Percentiles rank a stretch among this genome's conserved stretches.
Evolutionary conservation across 2,113 vertebrate genomes (phyloP).

Genomic region (Delphinapterus leucas): DNA sequence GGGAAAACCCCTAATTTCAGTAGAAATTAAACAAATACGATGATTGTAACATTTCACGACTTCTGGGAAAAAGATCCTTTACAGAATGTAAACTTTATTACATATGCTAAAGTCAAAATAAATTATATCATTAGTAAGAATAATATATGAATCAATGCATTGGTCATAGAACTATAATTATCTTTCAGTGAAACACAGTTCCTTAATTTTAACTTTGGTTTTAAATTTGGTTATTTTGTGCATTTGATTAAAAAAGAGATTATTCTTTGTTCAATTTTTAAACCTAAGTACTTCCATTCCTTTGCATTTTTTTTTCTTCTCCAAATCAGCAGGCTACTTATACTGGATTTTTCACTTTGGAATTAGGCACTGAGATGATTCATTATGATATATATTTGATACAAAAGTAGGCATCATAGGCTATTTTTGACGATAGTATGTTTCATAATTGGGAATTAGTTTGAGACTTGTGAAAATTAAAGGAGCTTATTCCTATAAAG

Average conservation of each 20-base stretch:
- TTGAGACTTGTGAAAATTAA: conserved; percentile 12
- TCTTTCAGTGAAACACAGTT: background rate
- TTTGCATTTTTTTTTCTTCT: background rate
- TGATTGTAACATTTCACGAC: background rate
- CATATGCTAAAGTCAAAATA: background rate
- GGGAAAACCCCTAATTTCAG: background rate
- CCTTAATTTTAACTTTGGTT: background rate
- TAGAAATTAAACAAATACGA: background rate
- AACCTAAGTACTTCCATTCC: background rate
- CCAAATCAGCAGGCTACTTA: background rate
- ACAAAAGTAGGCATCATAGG: background rate
- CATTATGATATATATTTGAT: background rate
- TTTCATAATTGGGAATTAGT: background rate
- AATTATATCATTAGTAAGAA: background rate
- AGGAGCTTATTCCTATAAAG: background rate
- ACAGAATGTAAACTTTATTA: background rate
- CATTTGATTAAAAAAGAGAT: background rate
- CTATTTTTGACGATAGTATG: background rate
- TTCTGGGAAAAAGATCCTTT: background rate
- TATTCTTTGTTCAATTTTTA: background rate
- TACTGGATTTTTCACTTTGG: background rate
- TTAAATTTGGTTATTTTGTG: background rate
- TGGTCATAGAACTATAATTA: background rate
- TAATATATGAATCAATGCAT: background rate
- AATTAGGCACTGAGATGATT: background rate